Base-by-base conservation (phyloP, 2,797 vertebrate species). In the Halcyon badia region DNA sequence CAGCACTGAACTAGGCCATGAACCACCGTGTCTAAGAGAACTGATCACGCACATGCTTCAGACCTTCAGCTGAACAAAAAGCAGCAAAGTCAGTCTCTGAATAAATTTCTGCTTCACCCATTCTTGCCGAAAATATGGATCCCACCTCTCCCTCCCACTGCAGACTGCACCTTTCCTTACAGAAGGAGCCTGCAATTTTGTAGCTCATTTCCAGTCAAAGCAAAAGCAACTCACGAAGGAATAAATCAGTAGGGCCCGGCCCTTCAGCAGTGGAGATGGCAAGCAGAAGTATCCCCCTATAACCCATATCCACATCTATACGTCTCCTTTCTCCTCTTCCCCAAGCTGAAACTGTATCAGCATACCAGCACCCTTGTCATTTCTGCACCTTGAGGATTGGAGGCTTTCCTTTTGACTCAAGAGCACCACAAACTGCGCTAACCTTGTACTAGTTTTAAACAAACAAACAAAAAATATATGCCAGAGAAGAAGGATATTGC, bases 401-500 rank as follows among this genome's bases (percentile, higher is more conserved):
- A 84, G 60, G 60, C 68, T 51, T 69, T 81, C 46, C 84, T 82
- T 90, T 51, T 78, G 95, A 96, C 48, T 77, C 33, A 68, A 83
- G 69, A 92, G 84, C 75, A 95, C 72, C 60, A 89, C 44, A 37
- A 87, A 91, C 91, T 83, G 86, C 82, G 87, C 72, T 87, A 94
- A 91, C 88, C 85, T 95, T 46, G 89, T 80, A 87, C 83, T 87
- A 93, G 93, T 94, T 88, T 96, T 86, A 84, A 97, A 91, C 92
- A 95, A 89, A 90, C 62, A 81, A 92, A 93, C 83, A 94, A 94
- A 89, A 91, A 87, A 94, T 22, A 85, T 48, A 82, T 16, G 88
- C 71, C 57, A 95, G 90, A 94, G 75, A 60, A 80, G 91, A 72
- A 94, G 62, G 90, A 95, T 96, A 97, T 91, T 97, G 97, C 97